Conservation (phyloP, 2,888 invertebrate genomes). For the Sesia apiformis region DNA sequence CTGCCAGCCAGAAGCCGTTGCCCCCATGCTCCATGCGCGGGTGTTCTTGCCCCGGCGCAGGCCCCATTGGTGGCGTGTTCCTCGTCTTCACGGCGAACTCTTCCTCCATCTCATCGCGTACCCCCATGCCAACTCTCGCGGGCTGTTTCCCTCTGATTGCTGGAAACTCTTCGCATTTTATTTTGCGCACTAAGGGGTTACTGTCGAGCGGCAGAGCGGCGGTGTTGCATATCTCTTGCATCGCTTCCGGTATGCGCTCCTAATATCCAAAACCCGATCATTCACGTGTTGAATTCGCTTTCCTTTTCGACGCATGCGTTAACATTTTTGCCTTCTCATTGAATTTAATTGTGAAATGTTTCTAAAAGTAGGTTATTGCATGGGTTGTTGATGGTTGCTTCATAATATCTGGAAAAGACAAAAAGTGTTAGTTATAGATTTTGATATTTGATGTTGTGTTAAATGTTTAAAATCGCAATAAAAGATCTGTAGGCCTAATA, state of each 20-base stretch:
- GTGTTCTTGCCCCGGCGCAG: constrained; percentile 68
- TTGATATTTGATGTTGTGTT: too few relatives aligned
- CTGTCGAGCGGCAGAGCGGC: constrained; percentile 69
- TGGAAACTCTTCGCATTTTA: constrained; percentile 74
- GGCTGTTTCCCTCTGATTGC: constrained; percentile 61
- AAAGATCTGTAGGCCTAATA: too few relatives aligned
- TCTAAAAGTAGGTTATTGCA: background rate
- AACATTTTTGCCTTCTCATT: constrained; percentile 41
- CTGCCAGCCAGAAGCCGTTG: constrained; percentile 82
- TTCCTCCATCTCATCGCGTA: constrained; percentile 76
- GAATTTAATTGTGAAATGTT: background rate
- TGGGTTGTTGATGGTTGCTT: constrained; percentile 13
- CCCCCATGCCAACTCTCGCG: constrained; percentile 64
- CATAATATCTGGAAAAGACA: constrained; percentile 46
- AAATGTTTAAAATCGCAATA: too few relatives aligned
- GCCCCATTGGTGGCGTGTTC: constrained; percentile 80
- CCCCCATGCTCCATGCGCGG: constrained; percentile 76
- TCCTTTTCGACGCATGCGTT: constrained; percentile 53
- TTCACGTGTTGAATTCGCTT: constrained; percentile 48
- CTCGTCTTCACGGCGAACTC: constrained; percentile 81
- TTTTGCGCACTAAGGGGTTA: constrained; percentile 69
- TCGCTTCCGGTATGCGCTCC: constrained; percentile 45
- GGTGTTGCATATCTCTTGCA: constrained; percentile 75
- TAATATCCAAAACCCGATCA: constrained; percentile 42
- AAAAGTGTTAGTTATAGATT: background rate